Conservation (phyloP, 1,140 invertebrate species). For the Spodoptera frugiperda region DNA sequence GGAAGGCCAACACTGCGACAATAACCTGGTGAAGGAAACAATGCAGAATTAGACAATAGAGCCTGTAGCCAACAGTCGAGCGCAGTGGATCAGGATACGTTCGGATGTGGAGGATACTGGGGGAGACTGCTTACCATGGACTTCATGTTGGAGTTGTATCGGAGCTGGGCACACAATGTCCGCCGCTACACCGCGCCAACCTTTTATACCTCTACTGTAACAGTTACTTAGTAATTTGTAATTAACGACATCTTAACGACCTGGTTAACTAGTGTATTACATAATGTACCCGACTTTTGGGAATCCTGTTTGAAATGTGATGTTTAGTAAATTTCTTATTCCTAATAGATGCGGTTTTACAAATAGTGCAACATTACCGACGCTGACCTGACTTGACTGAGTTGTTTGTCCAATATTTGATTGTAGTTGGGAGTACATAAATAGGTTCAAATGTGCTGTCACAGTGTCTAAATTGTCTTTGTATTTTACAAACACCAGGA, state of each 20-base stretch:
- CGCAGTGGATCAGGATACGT: neutral
- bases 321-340: neutral
- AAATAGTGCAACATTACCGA: neutral
- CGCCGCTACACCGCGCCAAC: neutral
- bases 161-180: neutral
- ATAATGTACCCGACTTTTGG: constrained; percentile 3
- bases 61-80: neutral
- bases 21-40: neutral
- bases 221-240: constrained; percentile 2
- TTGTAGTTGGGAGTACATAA: too few relatives aligned
- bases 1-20: constrained; percentile 3
- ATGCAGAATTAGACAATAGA: neutral
- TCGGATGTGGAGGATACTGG: neutral
- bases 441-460: too few relatives aligned
- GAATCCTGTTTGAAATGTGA: neutral
- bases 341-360: constrained; percentile 11
- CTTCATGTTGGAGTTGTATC: constrained; percentile 28
- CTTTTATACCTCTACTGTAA: constrained; percentile 16
- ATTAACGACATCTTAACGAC: constrained; percentile 31
- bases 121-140: constrained; percentile 19
- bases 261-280: neutral
- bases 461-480: too few relatives aligned
- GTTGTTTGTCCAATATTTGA: too few relatives aligned
- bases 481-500: too few relatives aligned
- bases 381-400: too few relatives aligned